Base-by-base conservation (phyloP, 2,797 vertebrate genomes). In the Valencia hispanica region DNA sequence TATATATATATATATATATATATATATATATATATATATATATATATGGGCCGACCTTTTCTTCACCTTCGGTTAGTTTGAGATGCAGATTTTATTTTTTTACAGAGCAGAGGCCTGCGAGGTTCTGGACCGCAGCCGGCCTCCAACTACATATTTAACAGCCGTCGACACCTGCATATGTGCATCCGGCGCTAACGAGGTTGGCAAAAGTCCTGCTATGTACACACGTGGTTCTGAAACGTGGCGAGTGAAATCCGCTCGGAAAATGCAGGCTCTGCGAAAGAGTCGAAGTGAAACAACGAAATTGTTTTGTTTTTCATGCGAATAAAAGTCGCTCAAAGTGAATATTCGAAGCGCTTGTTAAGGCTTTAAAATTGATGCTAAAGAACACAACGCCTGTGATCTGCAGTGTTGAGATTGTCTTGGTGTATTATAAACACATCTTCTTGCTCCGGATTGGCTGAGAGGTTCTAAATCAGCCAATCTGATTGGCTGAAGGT, bases 1-100 rank as follows among this genome's bases (percentile, higher is more conserved):
- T 90, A 94, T 91, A 95, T 90, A 94, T 92, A 72, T 82, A 86
- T 94, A 93, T 94, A 77, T 93, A 95, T 94, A 93, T 93, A 78
- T 93, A 94, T 91, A 95, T 90, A 94, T 92, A 72, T 82, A 86
- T 94, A 93, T 94, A 77, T 93, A 95, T 94, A 93, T 93, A 78
- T 93, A 94, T 91, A 95, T 90, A 94, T n/a, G 86, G 75, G 68
- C 85, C 84, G 84, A 86, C 80, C n/a, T 80, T 87, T 78, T 91
- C 84, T 90, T 85, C 61, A 86, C 79, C 63, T 74, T 47, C 82
- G 73, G 75, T 89, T 92, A 86, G 85, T 89, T 90, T 68, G 9
- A 86, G 85, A 87, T 68, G 65, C 25, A 17, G 11, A 14, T 14
- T 63, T 79, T 11, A 76, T 87, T 86, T 51, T 86, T 75, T 88